Base-by-base conservation (phyloP, 2,888 invertebrate species). In the Heliconius ismenius region DNA sequence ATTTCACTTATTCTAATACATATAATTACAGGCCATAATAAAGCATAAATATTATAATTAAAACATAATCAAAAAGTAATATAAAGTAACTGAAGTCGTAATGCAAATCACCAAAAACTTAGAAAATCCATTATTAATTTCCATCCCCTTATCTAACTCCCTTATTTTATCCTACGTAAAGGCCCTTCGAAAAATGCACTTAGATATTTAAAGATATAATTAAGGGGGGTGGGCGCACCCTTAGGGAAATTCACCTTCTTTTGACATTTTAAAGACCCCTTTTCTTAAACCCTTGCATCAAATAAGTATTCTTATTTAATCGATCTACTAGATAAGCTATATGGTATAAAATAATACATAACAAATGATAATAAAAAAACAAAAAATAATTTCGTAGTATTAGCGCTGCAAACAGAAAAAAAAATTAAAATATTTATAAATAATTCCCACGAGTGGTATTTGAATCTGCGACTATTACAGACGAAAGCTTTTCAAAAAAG, bases 141-240 rank as follows among this genome's bases (percentile, higher is more conserved):
- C 78, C 79, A 82, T 81, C 83, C 84, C 84, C 82, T 65, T 62
- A 74, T 78, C 77, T 21, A 58, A 78, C 78, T 77, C 77, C 81
- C 82, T 58, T 58, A 58, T 58, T 82, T 76, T 76, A 79, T 83
- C 82, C 83, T 81, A 83, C 83, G 85, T 83, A 83, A 87, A 86
- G 89, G 89, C 88, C 84, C 88, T 80, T 83, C 89, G 90, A 93
- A 93, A 93, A 93, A 93, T 93, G 92, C 91, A 93, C 90, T 92
- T 91, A 90, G 91, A 91, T 92, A 92, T 93, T 93, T 92, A 92
- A 93, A 93, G 91, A 93, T 93, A 92, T 93, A 93, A 93, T 93
- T 93, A 92, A 92, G 90, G 91, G 91, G 67, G 91, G 90, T 86
- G 83, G 86, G 86, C 81, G 81, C 88, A 86, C 91, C 92, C 90